These are phyloP conservation scores for Noctua janthina DNA, from an alignment of 2,888 invertebrate species.

Conservation along the genomic window DNA sequence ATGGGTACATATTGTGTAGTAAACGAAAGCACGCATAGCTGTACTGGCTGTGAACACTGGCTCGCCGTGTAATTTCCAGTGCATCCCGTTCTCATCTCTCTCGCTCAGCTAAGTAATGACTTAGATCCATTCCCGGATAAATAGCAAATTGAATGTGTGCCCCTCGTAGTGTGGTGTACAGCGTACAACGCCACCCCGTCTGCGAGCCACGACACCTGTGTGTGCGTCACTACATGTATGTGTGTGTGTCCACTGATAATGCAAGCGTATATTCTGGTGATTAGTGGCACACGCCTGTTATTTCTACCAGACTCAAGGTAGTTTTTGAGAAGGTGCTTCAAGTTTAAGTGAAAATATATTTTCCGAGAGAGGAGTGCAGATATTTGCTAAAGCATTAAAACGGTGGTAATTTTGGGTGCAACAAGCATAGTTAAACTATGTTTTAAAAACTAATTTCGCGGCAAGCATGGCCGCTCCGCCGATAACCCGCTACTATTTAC, in stretches of 20 bases:
- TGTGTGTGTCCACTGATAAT: constrained; percentile 56
- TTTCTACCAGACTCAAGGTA: constrained; percentile 27
- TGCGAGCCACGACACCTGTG: constrained; percentile 63
- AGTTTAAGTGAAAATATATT: constrained; percentile 40
- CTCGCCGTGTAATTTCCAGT: constrained; percentile 86
- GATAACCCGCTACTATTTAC: constrained; percentile 88
- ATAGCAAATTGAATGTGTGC: constrained; percentile 90
- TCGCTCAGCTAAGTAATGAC: constrained; percentile 90
- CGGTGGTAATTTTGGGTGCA: constrained; percentile 80
- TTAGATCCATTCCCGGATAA: constrained; percentile 90
- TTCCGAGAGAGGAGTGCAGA: constrained; percentile 15
- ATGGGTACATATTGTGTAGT: constrained; percentile 64
- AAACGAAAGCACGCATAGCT: constrained; percentile 64
- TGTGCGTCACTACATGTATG: constrained; percentile 51
- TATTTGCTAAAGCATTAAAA: constrained; percentile 35
- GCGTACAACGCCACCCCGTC: constrained; percentile 67
- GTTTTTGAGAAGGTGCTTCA: constrained; percentile 30
- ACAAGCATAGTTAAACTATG: constrained; percentile 85
- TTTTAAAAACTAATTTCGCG: constrained; percentile 87
- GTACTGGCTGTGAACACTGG: constrained; percentile 76
- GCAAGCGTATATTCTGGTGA: constrained; percentile 68
- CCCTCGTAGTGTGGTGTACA: constrained; percentile 73
- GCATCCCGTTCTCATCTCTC: constrained; percentile 87
- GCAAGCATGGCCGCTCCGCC: constrained; percentile 78
- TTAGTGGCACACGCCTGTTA: constrained; percentile 62